A percentile compares a stretch with the other conserved stretches of the same genome.
Evolutionary conservation across 2,888 invertebrate species (phyloP).

Genomic region (Nomada goodeniana): DNA sequence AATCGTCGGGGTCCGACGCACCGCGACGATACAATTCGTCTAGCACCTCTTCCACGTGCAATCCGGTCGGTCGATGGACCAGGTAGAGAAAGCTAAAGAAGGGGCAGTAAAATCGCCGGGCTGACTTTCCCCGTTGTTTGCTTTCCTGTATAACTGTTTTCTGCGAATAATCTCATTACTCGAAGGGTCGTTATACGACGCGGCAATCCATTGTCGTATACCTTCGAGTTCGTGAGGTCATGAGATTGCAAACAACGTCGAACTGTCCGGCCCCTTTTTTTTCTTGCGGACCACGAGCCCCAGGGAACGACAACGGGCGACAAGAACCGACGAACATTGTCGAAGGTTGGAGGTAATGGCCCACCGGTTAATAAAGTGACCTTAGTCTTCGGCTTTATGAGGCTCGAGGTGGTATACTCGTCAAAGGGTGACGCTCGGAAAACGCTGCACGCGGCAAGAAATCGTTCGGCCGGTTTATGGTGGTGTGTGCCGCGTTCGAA

Average conservation of each 20-base stretch:
- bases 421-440: constrained; percentile 32
- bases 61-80: constrained; percentile 10
- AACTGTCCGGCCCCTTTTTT: constrained; percentile 19
- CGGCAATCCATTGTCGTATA: constrained; percentile 41
- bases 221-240: constrained; percentile 24
- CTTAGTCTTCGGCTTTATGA: constrained; percentile 52
- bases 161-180: constrained; percentile 59
- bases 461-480: constrained; percentile 1
- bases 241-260: constrained; percentile 28
- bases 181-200: constrained; percentile 51
- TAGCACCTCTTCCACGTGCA: constrained; percentile 39
- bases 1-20: neutral
- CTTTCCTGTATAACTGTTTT: constrained; percentile 39
- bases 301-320: neutral
- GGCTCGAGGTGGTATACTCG: neutral
- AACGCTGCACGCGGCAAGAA: neutral
- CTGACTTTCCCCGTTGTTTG: constrained; percentile 43
- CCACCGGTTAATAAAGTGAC: constrained; percentile 49
- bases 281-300: neutral
- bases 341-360: constrained; percentile 46
- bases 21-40: neutral
- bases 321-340: constrained; percentile 2
- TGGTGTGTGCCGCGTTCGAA: too few relatives aligned
- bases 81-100: constrained; percentile 19
- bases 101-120: constrained; percentile 18